Base-by-base conservation (phyloP, 1,140 invertebrate species). In the Anastatus disparis region DNA sequence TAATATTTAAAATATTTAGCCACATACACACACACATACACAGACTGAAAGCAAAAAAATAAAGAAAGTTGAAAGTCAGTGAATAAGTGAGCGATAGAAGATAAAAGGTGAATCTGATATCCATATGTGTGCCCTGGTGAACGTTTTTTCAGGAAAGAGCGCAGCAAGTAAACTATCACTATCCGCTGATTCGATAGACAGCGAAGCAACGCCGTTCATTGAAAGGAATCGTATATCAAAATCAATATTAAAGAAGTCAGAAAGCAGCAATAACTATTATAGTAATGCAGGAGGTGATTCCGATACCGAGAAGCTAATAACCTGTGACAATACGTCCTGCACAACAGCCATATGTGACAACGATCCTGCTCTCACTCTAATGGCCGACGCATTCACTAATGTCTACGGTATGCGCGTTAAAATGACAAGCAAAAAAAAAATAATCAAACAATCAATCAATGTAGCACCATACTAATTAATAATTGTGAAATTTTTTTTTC, bases 171-270 rank as follows among this genome's bases (percentile, higher is more conserved):
- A 91, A 81, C 88, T 91, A 73, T 93, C 91, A 63, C 82, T 91
- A 71, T 92, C 91, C 55, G 89, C 88, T 44, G 91, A 93, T 74
- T 92, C 91, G 52, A 91, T 92, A 77, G 90, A 92, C 82, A 88
- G 86, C 75, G 82, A 86, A 61, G 85, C 87, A 24, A 88, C 88
- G 77, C 88, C 89, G 35, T 90, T 89, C 79, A 83, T 89, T 74
- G 90, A 91, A 80, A 87, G 87, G 67, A 90, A 89, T 72, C 85
- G 89, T 35, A 85, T 88, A 76, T 92, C 90, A 53, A 94, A 93
- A 83, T 94, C 92, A 68, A 94, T 94, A 78, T 83, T 94, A 75
- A 94, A 93, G 86, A 91, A 92, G 81, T 91, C 91, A 42, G 92
- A 93, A 76, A 87, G 84, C 73, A 85, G 84, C 75, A 85, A 83